Base-by-base conservation (phyloP, 2,888 invertebrate genomes). In the Hyposoter didymator region DNA sequence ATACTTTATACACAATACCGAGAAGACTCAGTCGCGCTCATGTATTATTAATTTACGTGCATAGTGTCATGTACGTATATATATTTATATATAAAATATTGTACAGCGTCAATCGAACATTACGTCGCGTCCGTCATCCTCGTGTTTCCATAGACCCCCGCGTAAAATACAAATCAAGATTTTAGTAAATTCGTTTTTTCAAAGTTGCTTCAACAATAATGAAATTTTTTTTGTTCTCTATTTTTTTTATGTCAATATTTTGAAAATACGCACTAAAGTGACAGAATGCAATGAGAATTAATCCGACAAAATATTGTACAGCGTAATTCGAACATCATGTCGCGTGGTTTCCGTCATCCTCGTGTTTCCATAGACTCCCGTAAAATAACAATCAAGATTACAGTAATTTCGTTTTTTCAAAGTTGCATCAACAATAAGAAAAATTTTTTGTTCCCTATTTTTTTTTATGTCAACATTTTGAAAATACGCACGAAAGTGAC, bases 11-110 rank as follows among this genome's bases (percentile, higher is more conserved):
- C 59, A 75, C 49, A 59, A 64, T 72, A 55, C 74, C 55, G 74
- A 84, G 86, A 88, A 87, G 88, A 90, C 89, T 88, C 89, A 88
- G 5, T 87, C 88, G 84, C 90, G 84, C 90, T 90, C 88, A 92
- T 91, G 90, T 90, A 90, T 92, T 92, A 91, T 93, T 92, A 91
- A 93, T 91, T 88, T 88, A 75, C 45, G 82, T 62, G 67, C 32
- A 67, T 49, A n/a, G 64, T 69, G 75, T 79, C 84, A 67, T 78
- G 70, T 81, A 69, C 70, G 75, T 8, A 59, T 69, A 59, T 69
- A 74, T 45, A 28, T 22, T 22, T 39, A 7, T 52, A 2, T 19
- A 55, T 39, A 52, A 19, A 76, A 66, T 35, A 52, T 47, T 66
- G 35, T 43, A 52, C 32, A 45, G 82, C 85, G 76, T 83, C 80